Evolutionary conservation across 2,888 invertebrate species (phyloP).

Genomic region (Capitulum mitella): DNA sequence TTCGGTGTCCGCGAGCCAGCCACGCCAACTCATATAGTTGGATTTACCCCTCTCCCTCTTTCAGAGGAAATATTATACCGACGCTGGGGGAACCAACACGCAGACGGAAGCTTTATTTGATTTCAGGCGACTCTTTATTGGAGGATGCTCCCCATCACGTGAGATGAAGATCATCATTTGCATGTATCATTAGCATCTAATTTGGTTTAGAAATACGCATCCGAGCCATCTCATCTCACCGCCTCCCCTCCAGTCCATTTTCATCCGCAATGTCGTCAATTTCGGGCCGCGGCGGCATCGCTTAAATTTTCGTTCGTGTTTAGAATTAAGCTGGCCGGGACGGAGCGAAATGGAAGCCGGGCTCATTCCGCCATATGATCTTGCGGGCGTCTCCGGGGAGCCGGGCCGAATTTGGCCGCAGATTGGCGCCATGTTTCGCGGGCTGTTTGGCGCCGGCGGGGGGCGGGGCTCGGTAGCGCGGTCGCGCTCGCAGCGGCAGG

Average conservation of each 20-base stretch:
- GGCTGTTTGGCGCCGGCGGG: background rate
- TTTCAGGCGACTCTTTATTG: background rate
- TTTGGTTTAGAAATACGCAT: constrained; percentile 15
- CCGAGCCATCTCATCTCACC: background rate
- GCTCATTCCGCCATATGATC: constrained; percentile 22
- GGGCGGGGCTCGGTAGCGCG: background rate
- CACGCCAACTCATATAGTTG: background rate
- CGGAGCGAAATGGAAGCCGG: constrained; percentile 9
- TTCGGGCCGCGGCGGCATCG: background rate
- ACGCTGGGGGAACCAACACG: background rate
- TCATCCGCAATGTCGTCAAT: constrained; percentile 18
- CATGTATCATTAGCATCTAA: constrained; percentile 20
- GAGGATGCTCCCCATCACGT: background rate
- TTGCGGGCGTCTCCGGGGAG: background rate
- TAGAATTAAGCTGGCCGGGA: constrained; percentile 4
- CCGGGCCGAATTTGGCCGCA: background rate
- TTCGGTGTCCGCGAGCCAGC: no score
- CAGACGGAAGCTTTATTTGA: constrained; percentile 17
- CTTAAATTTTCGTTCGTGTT: constrained; percentile 4
- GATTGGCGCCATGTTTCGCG: constrained; percentile 2
- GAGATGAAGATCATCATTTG: constrained; percentile 25
- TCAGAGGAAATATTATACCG: background rate
- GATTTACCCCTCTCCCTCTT: background rate
- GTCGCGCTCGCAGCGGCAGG: no score
- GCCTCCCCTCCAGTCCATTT: background rate